Percentiles rank a stretch among this genome's conserved stretches.
Evolutionary conservation across 64 coral and sea anemone genomes (phyloP).

Genomic region (Porites lutea): DNA sequence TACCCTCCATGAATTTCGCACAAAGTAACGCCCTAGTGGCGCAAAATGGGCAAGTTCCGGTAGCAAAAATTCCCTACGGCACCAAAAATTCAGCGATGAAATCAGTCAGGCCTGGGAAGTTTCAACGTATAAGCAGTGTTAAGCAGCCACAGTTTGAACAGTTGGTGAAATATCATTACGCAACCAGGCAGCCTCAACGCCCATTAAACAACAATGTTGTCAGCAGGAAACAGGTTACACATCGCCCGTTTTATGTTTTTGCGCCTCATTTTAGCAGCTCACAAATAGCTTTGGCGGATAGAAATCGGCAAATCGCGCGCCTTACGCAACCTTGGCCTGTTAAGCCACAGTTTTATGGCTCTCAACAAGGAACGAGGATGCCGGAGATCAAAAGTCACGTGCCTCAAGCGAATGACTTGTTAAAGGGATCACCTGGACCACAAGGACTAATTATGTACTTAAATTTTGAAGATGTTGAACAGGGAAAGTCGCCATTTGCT

Average conservation of each 20-base stretch:
- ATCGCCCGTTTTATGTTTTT: background rate
- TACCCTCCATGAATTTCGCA: background rate
- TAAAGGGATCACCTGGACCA: background rate
- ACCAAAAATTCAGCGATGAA: background rate
- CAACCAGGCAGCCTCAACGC: background rate
- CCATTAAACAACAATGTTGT: background rate
- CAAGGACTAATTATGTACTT: conserved; percentile 74
- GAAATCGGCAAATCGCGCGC: background rate
- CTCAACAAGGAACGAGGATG: background rate
- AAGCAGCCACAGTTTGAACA: background rate
- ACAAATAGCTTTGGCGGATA: conserved; percentile 1
- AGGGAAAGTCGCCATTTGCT: conserved; percentile 44
- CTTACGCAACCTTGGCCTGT: background rate
- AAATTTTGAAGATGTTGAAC: conserved; percentile 75
- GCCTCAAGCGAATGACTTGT: background rate
- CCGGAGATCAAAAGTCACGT: background rate
- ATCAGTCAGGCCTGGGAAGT: background rate
- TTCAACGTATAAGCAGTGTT: background rate
- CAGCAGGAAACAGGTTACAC: conserved; percentile 10
- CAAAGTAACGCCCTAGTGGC: background rate
- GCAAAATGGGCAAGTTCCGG: background rate
- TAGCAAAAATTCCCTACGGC: background rate
- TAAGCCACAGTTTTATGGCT: background rate
- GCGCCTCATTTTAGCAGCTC: background rate
- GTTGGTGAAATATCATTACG: background rate